phyloP scores from a whole-genome alignment of 2,888 invertebrate species.

The Diogma glabrata region DNA sequence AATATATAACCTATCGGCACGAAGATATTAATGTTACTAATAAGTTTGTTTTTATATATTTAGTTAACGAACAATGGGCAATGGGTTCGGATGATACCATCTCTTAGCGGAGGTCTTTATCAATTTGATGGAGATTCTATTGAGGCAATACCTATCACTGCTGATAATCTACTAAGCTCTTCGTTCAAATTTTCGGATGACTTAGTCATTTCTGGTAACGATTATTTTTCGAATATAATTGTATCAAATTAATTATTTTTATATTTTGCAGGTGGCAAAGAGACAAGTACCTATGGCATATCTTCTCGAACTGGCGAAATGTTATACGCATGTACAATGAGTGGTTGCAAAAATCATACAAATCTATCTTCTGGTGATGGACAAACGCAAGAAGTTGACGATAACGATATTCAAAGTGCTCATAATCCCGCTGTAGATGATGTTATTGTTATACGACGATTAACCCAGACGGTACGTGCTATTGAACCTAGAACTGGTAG shows the following conservation, averaged over 20 bases:
- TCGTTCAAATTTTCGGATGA: conserved; percentile 80
- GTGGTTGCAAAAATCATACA: conserved; percentile 61
- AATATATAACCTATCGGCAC: no score
- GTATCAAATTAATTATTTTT: no score
- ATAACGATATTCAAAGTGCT: conserved; percentile 16
- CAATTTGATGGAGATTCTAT: conserved; percentile 82
- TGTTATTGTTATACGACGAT: conserved; percentile 67
- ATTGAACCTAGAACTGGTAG: conserved; percentile 73
- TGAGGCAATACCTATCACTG: conserved; percentile 76
- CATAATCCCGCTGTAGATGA: conserved; percentile 33
- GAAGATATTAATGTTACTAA: no score
- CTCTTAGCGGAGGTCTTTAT: conserved; percentile 82
- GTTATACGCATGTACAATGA: conserved; percentile 65
- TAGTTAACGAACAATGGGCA: conserved; percentile 74
- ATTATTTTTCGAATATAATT: conserved; percentile 5
- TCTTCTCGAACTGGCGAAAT: conserved; percentile 57
- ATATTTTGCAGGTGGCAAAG: conserved; percentile 60
- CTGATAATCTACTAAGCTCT: conserved; percentile 74
- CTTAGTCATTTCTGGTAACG: conserved; percentile 62
- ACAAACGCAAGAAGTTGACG: no score
- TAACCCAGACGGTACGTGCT: conserved; percentile 80
- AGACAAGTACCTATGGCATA: conserved; percentile 76
- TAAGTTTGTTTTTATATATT: conserved; percentile 4
- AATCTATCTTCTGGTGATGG: conserved; percentile 36
- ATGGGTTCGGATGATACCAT: conserved; percentile 83